phyloP scores from a whole-genome alignment of 2,888 invertebrate genomes.

The Liopterus haemorrhoidalis region DNA sequence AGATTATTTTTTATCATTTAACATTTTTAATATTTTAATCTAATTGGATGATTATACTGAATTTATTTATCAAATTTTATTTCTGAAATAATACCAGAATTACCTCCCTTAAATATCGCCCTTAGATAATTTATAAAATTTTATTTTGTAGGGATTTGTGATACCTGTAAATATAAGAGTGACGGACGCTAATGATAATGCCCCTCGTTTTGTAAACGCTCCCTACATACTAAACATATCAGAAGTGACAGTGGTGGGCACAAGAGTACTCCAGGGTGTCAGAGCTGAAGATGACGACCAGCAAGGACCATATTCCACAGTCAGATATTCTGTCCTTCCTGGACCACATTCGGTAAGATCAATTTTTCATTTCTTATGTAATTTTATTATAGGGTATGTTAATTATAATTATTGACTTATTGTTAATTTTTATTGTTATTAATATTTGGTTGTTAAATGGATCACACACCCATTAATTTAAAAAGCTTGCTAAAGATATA shows the following conservation, averaged over 20 bases:
- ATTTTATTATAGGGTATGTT: neutral
- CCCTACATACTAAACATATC: conserved; percentile 78
- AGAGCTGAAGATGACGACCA: conserved; percentile 79
- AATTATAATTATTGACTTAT: neutral
- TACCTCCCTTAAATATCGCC: no score
- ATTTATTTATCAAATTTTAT: no score
- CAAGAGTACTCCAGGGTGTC: conserved; percentile 71
- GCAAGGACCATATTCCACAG: conserved; percentile 80
- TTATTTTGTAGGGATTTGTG: conserved; percentile 57
- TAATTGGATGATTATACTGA: conserved; percentile 5
- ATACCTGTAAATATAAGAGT: conserved; percentile 80
- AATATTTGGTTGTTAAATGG: no score
- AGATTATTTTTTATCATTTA: neutral
- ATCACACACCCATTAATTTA: no score
- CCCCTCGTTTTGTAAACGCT: conserved; percentile 73
- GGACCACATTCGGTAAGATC: conserved; percentile 64
- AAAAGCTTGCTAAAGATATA: no score
- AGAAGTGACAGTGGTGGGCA: conserved; percentile 68
- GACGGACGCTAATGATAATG: conserved; percentile 87
- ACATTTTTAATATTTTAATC: neutral
- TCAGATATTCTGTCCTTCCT: conserved; percentile 74
- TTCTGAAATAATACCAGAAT: no score
- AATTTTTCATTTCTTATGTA: neutral
- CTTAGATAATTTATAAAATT: conserved; percentile 11
- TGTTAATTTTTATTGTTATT: no score